Evolutionary conservation across 1,140 invertebrate species (phyloP), one percentile per base, ranked within the genome.

Genomic region (Conus ventricosus): DNA sequence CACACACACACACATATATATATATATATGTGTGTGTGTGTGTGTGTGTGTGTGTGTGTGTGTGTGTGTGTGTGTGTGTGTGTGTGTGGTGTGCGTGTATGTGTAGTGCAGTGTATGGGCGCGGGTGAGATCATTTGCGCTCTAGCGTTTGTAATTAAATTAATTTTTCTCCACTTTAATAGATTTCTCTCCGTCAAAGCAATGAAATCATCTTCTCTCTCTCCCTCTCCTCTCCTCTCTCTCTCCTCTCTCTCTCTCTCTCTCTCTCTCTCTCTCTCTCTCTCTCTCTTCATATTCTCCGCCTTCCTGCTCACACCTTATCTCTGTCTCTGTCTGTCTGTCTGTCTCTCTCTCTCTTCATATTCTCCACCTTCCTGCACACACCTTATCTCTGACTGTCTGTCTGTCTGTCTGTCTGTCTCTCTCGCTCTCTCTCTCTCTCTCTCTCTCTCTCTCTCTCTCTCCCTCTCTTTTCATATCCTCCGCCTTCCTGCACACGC

Each of bases 211-310:
- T 39, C 39, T 39, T 71, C 6, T 71, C 67, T 71, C 67, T 71
- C 67, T 71, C 67, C 20, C 67, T 71, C 67, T 13, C 20, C 20
- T 23, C 20, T 20, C 20, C 67, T 23, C 67, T 71, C 67, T 71
- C 67, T 71, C 67, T 71, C 13, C 67, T 71, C 13, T 71, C 67
- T 71, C 11, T 71, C 20, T 55, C 27, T 51, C 80, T 54, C 5
- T 82, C 54, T 82, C 25, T 51, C 54, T 82, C 17, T 82, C 25
- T 82, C 27, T 82, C 80, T 55, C 80, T 53, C 54, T 55, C 27
- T 82, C 80, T 82, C 80, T 39, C 27, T 53, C 80, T 82, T 27
- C 39, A 3, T 55, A 4, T n/a, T 53, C 80, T 53, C 80, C n/a
- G 25, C 23, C 39, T 82, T 23, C 51, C 54, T 82, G 25, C 23